Evolutionary conservation across 2,888 invertebrate species (phyloP).

Genomic region (Drosophila trichaetosa): DNA sequence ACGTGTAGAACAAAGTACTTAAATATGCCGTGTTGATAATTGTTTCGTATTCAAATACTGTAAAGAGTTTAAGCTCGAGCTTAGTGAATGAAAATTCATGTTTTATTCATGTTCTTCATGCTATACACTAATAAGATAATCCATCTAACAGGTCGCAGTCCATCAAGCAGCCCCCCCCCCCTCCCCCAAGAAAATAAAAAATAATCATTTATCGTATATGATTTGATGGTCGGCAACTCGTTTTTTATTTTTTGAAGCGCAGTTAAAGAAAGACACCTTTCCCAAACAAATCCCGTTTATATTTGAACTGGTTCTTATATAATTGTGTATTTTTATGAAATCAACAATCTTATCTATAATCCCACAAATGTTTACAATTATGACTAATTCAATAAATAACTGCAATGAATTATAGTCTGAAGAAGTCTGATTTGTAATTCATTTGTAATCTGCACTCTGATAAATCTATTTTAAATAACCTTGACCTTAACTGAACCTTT

Average conservation of each 20-base stretch:
- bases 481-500: background rate
- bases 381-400: conserved; percentile 1
- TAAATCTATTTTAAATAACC: background rate
- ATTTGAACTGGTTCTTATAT: background rate
- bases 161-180: background rate
- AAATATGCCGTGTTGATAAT: background rate
- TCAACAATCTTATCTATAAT: background rate
- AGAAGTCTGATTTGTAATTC: background rate
- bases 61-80: background rate
- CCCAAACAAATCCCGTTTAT: background rate
- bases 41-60: background rate
- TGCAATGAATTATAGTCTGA: background rate
- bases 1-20: background rate
- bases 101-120: background rate
- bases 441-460: background rate
- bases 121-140: background rate
- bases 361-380: background rate
- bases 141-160: background rate
- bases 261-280: background rate
- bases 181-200: background rate
- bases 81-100: background rate
- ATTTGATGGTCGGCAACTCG: background rate
- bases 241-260: background rate
- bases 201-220: background rate
- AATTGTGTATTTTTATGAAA: background rate